Base-by-base conservation (phyloP, 2,113 vertebrate genomes). In the Alethe castanea region DNA sequence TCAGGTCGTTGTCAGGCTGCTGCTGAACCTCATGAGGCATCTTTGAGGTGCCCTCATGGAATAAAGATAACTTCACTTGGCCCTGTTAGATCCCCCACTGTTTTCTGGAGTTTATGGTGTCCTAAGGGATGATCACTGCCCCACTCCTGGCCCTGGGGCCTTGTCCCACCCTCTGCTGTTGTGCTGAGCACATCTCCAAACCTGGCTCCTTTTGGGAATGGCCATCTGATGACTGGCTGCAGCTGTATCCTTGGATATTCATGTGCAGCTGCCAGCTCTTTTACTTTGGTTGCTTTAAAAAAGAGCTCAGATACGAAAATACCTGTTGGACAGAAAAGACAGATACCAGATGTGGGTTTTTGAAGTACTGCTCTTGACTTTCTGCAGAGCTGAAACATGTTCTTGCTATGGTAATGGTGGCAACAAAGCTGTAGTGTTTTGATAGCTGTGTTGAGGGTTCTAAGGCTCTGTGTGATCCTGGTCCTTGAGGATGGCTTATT, bases 81-180 rank as follows among this genome's bases (percentile, higher is more conserved):
- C 10, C 20, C 6, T 4, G 9, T 35, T 62, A 5, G n/a, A 12
- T 50, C 10, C 2, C 2, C 19, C 6, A 1, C 4, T 42, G 3
- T 28, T 57, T 28, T 5, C 25, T 85, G 35, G 25, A 10, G 25
- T 15, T 59, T 0, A 17, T 35, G 12, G 4, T 6, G 50, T 16
- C 14, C 14, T 23, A 71, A 9, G 5, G 7, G 20, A 25, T 2
- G 35, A 11, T 42, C 2, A 1, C n/a, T 70, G 77, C 35, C 16
- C 69, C 2, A 14, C 36, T 72, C 5, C 38, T 7, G n/a, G 9
- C 44, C 23, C 8, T 1, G 5, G 28, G 29, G 33, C 31, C 12
- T 5, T 8, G 1, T 79, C 29, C 57, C 28, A 1, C 7, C 6
- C n/a, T 60, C 1, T 1, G n/a, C 36, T 2, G 0, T 59, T 18